Evolutionary conservation across 1,140 invertebrate species (phyloP).

Genomic region (Trichomalopsis sarcophagae): DNA sequence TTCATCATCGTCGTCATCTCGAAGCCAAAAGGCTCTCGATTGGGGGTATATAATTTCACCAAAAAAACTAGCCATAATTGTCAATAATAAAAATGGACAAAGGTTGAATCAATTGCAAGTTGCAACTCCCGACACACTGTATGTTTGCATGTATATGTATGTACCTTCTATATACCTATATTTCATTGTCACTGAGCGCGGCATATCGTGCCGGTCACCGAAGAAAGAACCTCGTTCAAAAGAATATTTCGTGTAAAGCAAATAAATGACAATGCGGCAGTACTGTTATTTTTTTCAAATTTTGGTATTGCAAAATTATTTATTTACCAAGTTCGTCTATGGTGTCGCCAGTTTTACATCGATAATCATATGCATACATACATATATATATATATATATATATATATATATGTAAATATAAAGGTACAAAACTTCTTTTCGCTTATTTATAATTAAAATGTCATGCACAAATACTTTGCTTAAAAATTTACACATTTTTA

Average conservation of each 20-base stretch:
- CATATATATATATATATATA: slow-evolving; percentile 54
- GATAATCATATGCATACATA: slow-evolving; percentile 46
- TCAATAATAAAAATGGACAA: background rate
- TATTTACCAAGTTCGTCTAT: slow-evolving; percentile 52
- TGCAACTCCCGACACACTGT: too few species aligned
- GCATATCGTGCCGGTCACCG: too few species aligned
- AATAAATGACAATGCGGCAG: background rate
- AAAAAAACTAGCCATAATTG: slow-evolving; percentile 64
- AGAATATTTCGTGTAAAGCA: too few species aligned
- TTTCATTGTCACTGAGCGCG: too few species aligned
- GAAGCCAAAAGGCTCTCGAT: slow-evolving; percentile 70
- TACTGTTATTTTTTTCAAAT: slow-evolving; percentile 8
- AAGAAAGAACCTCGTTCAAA: too few species aligned
- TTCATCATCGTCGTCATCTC: slow-evolving; percentile 64
- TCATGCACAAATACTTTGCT: slow-evolving; percentile 58
- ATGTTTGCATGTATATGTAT: too few species aligned
- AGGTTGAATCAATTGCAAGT: too few species aligned
- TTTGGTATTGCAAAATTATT: slow-evolving; percentile 51
- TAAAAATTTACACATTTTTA: slow-evolving; percentile 48
- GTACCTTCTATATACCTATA: too few species aligned
- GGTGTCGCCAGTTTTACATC: slow-evolving; percentile 54
- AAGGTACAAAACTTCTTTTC: slow-evolving; percentile 63
- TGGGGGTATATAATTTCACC: slow-evolving; percentile 67
- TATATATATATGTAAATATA: slow-evolving; percentile 55
- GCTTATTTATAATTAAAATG: slow-evolving; percentile 56